Evolutionary conservation across 2,888 invertebrate species (phyloP).

Genomic region (Pteria penguin): DNA sequence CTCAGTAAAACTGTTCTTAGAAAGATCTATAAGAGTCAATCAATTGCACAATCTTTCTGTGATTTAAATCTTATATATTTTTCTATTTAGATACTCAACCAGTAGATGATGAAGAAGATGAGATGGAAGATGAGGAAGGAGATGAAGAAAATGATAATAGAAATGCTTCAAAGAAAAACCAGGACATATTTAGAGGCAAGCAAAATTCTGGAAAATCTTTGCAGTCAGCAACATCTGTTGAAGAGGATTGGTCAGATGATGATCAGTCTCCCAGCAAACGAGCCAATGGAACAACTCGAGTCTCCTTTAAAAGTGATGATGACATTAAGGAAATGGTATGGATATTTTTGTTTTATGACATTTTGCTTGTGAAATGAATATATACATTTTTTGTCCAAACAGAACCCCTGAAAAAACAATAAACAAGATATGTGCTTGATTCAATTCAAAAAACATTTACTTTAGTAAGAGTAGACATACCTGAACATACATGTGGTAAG

Average conservation of each 20-base stretch:
- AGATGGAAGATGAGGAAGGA: conserved; percentile 3
- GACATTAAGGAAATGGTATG: conserved; percentile 56
- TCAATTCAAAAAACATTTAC: no score
- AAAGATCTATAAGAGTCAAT: no score
- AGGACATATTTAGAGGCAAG: conserved; percentile 1
- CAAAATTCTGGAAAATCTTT: conserved; percentile 45
- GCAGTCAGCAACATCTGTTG: conserved; percentile 52
- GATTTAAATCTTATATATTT: no score
- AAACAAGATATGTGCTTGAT: no score
- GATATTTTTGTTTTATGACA: background rate
- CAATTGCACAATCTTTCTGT: no score
- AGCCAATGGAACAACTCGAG: conserved; percentile 42
- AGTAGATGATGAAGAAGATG: background rate
- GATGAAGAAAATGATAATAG: conserved; percentile 14
- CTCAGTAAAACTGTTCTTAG: no score
- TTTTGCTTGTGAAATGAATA: no score
- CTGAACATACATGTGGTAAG: no score
- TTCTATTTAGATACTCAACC: background rate
- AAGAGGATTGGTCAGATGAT: conserved; percentile 49
- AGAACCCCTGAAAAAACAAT: no score
- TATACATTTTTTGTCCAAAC: no score
- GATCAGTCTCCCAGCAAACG: conserved; percentile 47
- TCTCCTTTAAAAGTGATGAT: conserved; percentile 59
- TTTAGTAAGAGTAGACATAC: no score
- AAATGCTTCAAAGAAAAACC: background rate